These are phyloP conservation scores for Ceratina australensis DNA, from an alignment of 1,140 invertebrate genomes.

Conservation along the genomic window DNA sequence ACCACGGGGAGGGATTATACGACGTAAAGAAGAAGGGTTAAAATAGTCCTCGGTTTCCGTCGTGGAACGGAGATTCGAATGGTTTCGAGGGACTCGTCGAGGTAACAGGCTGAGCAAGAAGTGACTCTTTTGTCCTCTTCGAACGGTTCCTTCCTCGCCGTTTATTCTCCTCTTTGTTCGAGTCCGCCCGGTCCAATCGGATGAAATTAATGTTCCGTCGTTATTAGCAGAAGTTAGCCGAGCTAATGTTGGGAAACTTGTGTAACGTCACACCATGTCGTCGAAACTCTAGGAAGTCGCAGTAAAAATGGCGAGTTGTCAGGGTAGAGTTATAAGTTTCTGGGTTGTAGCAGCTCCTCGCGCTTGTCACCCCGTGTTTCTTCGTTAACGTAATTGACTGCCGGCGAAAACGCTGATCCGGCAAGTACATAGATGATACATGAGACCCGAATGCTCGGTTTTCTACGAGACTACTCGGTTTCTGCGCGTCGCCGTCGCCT, in stretches of 20 bases:
- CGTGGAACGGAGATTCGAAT: conserved; percentile 53
- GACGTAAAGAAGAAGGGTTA: conserved; percentile 63
- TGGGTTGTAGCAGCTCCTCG: conserved; percentile 17
- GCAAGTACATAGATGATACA: conserved; percentile 52
- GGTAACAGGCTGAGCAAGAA: conserved; percentile 24
- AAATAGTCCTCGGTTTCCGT: conserved; percentile 42
- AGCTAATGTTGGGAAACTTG: conserved; percentile 47
- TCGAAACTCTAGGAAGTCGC: conserved; percentile 10
- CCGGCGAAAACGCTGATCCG: conserved; percentile 49
- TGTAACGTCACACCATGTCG: conserved; percentile 25
- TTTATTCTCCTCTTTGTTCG: conserved; percentile 53
- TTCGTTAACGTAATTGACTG: conserved; percentile 71
- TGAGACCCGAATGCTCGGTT: conserved; percentile 49
- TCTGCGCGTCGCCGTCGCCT: conserved; percentile 14
- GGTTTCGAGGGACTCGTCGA: conserved; percentile 17
- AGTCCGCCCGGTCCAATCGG: conserved; percentile 74
- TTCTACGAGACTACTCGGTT: conserved; percentile 7
- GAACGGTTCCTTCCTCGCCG: conserved; percentile 25
- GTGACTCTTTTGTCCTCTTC: conserved; percentile 32
- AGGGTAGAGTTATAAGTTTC: conserved; percentile 55
- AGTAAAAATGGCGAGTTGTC: conserved; percentile 39
- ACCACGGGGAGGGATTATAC: conserved; percentile 54
- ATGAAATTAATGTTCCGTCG: conserved; percentile 75
- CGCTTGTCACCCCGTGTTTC: conserved; percentile 69
- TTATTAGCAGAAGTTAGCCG: conserved; percentile 77